A percentile compares a stretch with the other conserved stretches of the same genome.
Evolutionary conservation across 2,888 invertebrate species (phyloP).

Genomic region (Cepaea hortensis): DNA sequence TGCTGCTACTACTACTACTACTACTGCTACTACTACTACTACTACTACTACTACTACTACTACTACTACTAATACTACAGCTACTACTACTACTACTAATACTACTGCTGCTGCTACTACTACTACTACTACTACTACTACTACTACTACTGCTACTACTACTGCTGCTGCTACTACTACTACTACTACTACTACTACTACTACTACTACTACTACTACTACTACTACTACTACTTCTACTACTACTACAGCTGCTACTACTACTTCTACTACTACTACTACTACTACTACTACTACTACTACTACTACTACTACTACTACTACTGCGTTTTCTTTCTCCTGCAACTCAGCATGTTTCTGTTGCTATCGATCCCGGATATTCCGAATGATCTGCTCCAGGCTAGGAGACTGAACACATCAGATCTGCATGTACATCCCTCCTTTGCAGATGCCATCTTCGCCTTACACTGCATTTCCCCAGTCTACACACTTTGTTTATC

Average conservation of each 20-base stretch:
- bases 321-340: not conserved
- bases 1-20: no score
- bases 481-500: no score
- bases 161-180: not conserved
- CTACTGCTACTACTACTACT: no score
- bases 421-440: no score
- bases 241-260: not conserved
- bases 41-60: no score
- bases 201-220: conserved; percentile 2
- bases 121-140: not conserved
- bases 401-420: no score
- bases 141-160: not conserved
- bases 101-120: not conserved
- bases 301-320: conserved; percentile 3
- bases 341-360: no score
- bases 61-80: no score
- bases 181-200: conserved; percentile 2
- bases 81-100: not conserved
- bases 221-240: not conserved
- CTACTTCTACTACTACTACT: not conserved
- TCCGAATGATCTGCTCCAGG: no score
- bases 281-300: not conserved
- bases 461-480: no score
- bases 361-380: no score
- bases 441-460: no score